Conservation (phyloP, 2,888 invertebrate species). For the Arenicola marina region DNA sequence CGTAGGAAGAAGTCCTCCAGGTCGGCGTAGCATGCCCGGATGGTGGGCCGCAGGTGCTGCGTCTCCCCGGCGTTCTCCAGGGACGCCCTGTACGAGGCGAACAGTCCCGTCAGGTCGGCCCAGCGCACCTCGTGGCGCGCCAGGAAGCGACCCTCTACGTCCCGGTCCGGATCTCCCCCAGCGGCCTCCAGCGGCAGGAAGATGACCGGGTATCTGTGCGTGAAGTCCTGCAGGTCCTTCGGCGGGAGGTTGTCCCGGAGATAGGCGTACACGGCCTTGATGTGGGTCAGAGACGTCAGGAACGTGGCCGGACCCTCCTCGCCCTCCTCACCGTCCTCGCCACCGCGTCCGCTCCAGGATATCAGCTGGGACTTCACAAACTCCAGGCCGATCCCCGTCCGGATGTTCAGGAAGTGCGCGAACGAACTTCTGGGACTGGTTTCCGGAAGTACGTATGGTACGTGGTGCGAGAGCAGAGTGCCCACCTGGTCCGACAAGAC, state of each 20-base stretch:
- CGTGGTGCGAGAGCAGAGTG: slow-evolving; percentile 43
- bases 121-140: slow-evolving; percentile 47
- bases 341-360: slow-evolving; percentile 37
- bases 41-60: slow-evolving; percentile 21
- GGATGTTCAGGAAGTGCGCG: slow-evolving; percentile 41
- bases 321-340: not conserved
- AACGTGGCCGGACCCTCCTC: slow-evolving; percentile 26
- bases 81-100: slow-evolving; percentile 33
- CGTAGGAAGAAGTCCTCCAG: slow-evolving; percentile 19
- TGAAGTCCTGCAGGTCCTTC: slow-evolving; percentile 43
- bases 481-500: slow-evolving; percentile 23
- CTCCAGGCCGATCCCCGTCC: slow-evolving; percentile 33
- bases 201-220: slow-evolving; percentile 44
- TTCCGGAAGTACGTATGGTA: slow-evolving; percentile 40
- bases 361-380: slow-evolving; percentile 41
- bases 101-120: slow-evolving; percentile 48
- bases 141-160: slow-evolving; percentile 16
- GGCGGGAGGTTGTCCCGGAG: slow-evolving; percentile 40
- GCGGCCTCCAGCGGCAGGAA: slow-evolving; percentile 36
- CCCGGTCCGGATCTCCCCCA: not conserved
- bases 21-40: slow-evolving; percentile 7
- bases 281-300: slow-evolving; percentile 44
- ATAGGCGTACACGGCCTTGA: slow-evolving; percentile 46
- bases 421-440: slow-evolving; percentile 36
- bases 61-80: slow-evolving; percentile 33